Evolutionary conservation across 2,797 vertebrate species (phyloP), one percentile per base, ranked within the genome.

Genomic region (Macroramphosus scolopax): DNA sequence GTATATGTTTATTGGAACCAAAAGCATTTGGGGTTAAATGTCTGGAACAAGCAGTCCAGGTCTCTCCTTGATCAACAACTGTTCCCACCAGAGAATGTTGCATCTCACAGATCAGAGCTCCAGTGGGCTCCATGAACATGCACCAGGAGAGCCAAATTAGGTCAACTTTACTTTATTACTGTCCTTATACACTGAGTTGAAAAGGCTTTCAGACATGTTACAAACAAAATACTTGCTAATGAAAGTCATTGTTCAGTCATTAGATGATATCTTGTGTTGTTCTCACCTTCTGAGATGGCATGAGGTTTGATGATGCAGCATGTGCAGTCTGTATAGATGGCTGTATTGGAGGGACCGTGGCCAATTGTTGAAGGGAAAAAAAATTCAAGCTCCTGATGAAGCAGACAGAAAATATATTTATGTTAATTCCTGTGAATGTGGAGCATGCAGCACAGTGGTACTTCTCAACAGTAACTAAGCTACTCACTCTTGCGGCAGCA

Each of bases 281-380:
- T 8, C 86, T 82, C 85, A 98, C 96, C 95, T 87, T 94, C 92
- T n/a, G 87, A 90, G 73, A 98, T 32, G 4, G 93, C 93, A 33
- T 98, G 96, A 46, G 96, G 94, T 63, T 96, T 97, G 80, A 97
- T 88, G 82, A 98, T 80, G 70, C 94, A 97, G 59, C 95, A 96
- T 20, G 94, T 96, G 71, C 89, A 93, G 63, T 92, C 82, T 9
- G 88, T 85, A 59, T 84, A 94, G 24, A 69, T 68, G 50, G 94
- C 96, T 33, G 93, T 95, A 73, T 91, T 95, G 36, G 78, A 69
- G n/a, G 92, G 94, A 5, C 93, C 83, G 0, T 72, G 81, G 37
- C 92, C 91, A 59, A 90, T 84, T 9, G 88, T 92, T 3, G 95
- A 94, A 17, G 95, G 96, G 43, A 98, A 98, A 81, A 98, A 98